Base-by-base conservation (phyloP, 2,888 invertebrate genomes). In the Leptopilina myrica region DNA sequence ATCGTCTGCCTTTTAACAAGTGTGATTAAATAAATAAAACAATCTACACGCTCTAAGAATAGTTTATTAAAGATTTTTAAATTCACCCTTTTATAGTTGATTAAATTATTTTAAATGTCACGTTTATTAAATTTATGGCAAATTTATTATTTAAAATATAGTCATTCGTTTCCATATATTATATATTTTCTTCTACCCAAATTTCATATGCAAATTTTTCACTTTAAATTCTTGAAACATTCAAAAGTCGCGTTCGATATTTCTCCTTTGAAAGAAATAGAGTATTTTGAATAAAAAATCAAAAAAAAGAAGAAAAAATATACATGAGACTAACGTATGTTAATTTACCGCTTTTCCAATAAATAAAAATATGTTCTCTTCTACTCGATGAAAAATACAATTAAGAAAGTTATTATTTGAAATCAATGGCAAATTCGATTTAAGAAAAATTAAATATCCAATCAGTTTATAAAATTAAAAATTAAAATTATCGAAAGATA, bases 181-280 rank as follows among this genome's bases (percentile, higher is more conserved):
- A 59, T 59, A 59, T 59, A 15, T n/a, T 8, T n/a, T 59, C 6
- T 1, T n/a, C 6, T n/a, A 59, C 15, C 0, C 14, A n/a, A 59
- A 59, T 59, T 59, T 59, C 59, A 59, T 43, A 43, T 59, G 59
- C 59, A 59, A 59, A 59, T 59, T n/a, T n/a, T 59, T 8, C 8
- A 59, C 59, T 59, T n/a, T 59, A 59, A 14, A 59, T 59, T 59
- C 59, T 59, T 15, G 59, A 59, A 59, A 59, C 15, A 59, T 8
- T 59, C 59, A n/a, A n/a, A 6, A n/a, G 6, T 43, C 43, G 15
- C n/a, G 15, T 59, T 59, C 59, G 12, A 59, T 59, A 59, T 59
- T 59, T 59, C n/a, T 59, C 15, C 59, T 15, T n/a, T 14, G 20
- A 7, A 15, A 20, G n/a, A 7, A 20, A n/a, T 62, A 62, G n/a